phyloP scores from a whole-genome alignment of 2,888 invertebrate species.

The Diarsia dahlii region DNA sequence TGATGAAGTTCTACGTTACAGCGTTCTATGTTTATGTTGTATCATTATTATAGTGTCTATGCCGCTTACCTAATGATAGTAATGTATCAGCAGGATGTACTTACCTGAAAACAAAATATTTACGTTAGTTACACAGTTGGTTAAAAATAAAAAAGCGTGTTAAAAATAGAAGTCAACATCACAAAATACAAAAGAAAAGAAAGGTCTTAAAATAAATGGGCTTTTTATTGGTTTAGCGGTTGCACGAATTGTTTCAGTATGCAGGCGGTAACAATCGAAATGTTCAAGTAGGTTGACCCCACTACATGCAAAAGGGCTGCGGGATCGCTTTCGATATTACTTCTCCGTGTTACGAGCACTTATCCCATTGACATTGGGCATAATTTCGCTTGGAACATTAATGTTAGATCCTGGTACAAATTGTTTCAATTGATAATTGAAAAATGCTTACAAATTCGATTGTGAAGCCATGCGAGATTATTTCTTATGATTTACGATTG shows the following conservation, averaged over 20 bases:
- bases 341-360: constrained; percentile 49
- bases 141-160: constrained; percentile 36
- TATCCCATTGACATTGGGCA: constrained; percentile 66
- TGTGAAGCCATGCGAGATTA: constrained; percentile 83
- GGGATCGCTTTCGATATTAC: constrained; percentile 72
- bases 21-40: constrained; percentile 4
- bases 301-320: constrained; percentile 75
- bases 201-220: constrained; percentile 50
- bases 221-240: constrained; percentile 81
- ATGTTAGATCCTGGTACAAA: constrained; percentile 76
- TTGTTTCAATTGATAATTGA: constrained; percentile 89
- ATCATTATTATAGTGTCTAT: constrained; percentile 2
- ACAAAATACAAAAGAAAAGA: constrained; percentile 48
- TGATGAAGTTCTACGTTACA: constrained; percentile 49
- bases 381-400: constrained; percentile 67
- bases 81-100: constrained; percentile 68
- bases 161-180: constrained; percentile 36
- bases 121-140: constrained; percentile 48
- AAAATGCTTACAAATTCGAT: constrained; percentile 89
- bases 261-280: constrained; percentile 81
- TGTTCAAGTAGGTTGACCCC: constrained; percentile 81
- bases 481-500: constrained; percentile 86
- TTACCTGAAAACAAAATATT: constrained; percentile 82
- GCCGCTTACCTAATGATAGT: constrained; percentile 25
- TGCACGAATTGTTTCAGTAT: constrained; percentile 76